Percentiles rank a stretch among this genome's conserved stretches.
These are phyloP conservation scores for Atrina japonica DNA, from an alignment of 2,888 invertebrate genomes.

Conservation along the genomic window DNA sequence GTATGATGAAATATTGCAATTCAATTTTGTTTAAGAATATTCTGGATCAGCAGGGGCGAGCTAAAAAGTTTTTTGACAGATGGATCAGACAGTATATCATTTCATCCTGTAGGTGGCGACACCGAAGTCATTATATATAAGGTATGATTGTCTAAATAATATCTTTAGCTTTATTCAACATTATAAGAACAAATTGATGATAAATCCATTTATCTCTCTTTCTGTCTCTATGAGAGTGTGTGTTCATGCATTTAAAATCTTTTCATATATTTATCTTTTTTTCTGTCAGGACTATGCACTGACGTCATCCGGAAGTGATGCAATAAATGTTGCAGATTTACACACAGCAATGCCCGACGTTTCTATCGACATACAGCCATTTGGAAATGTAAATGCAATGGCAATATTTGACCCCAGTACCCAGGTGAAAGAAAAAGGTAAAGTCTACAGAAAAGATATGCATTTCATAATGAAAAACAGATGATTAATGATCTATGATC, in stretches of 20 bases:
- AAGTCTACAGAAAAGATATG: not conserved
- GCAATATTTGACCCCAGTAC: conserved; percentile 22
- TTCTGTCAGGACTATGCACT: conserved; percentile 14
- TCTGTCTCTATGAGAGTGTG: too few species aligned
- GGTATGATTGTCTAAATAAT: conserved; percentile 9
- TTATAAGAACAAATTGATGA: too few species aligned
- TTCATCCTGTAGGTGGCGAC: conserved; percentile 19
- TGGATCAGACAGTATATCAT: conserved; percentile 1
- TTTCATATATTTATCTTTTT: too few species aligned
- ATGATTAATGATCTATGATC: too few species aligned
- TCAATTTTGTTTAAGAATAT: conserved; percentile 8
- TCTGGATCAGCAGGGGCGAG: conserved; percentile 18
- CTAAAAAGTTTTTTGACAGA: conserved; percentile 16
- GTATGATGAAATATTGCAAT: too few species aligned
- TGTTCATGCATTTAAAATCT: too few species aligned
- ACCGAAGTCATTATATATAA: conserved; percentile 19
- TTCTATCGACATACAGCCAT: conserved; percentile 10
- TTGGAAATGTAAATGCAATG: not conserved
- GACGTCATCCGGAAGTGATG: not conserved
- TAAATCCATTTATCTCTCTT: too few species aligned
- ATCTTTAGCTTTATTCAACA: too few species aligned
- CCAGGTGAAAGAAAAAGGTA: conserved; percentile 10
- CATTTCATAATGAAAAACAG: too few species aligned
- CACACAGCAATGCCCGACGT: conserved; percentile 6
- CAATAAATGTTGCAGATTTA: not conserved